Base-by-base conservation (phyloP, 2,113 vertebrate genomes). In the Gopherus flavomarginatus region DNA sequence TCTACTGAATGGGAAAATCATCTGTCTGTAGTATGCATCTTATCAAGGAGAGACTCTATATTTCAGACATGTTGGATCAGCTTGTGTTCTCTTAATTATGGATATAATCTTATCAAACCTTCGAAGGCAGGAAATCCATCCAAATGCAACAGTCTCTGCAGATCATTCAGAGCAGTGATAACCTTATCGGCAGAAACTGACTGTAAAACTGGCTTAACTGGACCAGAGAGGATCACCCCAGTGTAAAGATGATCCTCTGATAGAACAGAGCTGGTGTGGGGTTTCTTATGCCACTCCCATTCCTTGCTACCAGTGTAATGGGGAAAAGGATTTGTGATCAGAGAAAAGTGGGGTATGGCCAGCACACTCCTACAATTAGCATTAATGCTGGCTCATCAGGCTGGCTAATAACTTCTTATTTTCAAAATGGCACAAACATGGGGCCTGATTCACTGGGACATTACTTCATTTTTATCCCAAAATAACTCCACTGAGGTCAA, bases 1-100 rank as follows among this genome's bases (percentile, higher is more conserved):
- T 29, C 49, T 19, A 90, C 11, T 1, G n/a, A 96, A 12, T 21
- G 44, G 59, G 49, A 81, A 87, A 90, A 92, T 56, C 83, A 90
- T 65, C 59, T 42, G 5, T 57, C 54, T 84, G n/a, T 79, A 54
- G 54, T 54, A 52, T 13, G 31, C 81, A 47, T 53, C 65, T 87
- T 75, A 42, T 86, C 90, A 52, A 9, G 8, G 78, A 65, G 56
- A 8, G 0, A 82, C 86, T 92, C 62, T 86, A 0, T 72, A 44
- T 90, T 88, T 91, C 62, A 80, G 56, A 62, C 0, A 0, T 22
- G 52, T 5, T 69, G n/a, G 56, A 80, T 80, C 1, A 0, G 49
- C 83, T 86, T 53, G 72, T 77, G 87, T 78, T 62, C 26, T 85
- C 35, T 81, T 95, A 96, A 85, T 91, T 91, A 82, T 27, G 42